Conservation (phyloP, 2,888 invertebrate genomes). For the Cryptocephalus primarius region DNA sequence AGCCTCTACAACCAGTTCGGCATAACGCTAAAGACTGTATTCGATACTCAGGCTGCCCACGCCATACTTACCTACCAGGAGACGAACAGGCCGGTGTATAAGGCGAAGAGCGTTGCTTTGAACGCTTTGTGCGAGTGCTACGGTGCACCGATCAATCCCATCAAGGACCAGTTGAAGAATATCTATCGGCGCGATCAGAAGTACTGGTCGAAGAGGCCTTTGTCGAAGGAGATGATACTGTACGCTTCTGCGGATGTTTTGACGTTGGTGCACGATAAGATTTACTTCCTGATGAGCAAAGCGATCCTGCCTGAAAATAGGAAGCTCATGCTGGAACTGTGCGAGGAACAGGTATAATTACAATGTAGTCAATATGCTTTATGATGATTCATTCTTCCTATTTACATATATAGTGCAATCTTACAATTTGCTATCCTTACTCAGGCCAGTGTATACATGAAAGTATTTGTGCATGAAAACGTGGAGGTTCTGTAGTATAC, state of each 20-base stretch:
- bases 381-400: too few relatives aligned
- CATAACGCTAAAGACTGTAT: constrained; percentile 71
- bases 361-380: too few relatives aligned
- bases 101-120: constrained; percentile 85
- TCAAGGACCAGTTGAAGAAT: constrained; percentile 83
- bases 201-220: constrained; percentile 81
- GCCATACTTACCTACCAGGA: constrained; percentile 85
- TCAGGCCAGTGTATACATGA: too few relatives aligned
- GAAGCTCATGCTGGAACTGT: constrained; percentile 67
- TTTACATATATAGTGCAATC: too few relatives aligned
- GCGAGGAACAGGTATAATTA: constrained; percentile 61
- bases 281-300: constrained; percentile 62
- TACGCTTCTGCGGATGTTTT: constrained; percentile 85
- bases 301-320: constrained; percentile 62
- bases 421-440: too few relatives aligned
- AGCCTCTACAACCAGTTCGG: constrained; percentile 80
- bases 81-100: constrained; percentile 82
- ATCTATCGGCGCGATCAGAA: constrained; percentile 72
- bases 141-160: constrained; percentile 77
- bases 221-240: constrained; percentile 83
- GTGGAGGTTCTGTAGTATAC: too few relatives aligned
- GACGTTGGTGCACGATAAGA: constrained; percentile 74
- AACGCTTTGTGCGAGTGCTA: constrained; percentile 86
- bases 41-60: constrained; percentile 81
- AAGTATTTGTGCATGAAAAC: too few relatives aligned